Base-by-base conservation (phyloP, 2,113 vertebrate genomes). In the Turdus rufiventris region DNA sequence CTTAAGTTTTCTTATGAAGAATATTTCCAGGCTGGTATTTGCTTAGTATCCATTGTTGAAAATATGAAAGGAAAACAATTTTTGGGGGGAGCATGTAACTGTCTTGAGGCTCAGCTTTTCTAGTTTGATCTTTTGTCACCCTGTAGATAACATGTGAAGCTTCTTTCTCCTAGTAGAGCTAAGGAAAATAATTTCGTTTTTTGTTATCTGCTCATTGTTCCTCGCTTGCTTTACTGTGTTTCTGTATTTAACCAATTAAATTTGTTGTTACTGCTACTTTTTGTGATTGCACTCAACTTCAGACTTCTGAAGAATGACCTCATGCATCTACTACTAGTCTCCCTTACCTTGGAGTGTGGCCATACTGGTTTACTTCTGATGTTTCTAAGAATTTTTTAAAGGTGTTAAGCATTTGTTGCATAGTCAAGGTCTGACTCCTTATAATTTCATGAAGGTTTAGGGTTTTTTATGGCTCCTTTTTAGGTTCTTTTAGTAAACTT, bases 71-170 rank as follows among this genome's bases (percentile, higher is more conserved):
- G 12, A 93, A n/a, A 48, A 43, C 11, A 38, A 1, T 12, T 29
- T n/a, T 16, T 28, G 29, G 0, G 2, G 6, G 8, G 5, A 29
- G 2, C 26, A 2, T 67, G 4, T 73, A 70, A 43, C 26, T 42
- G 3, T 68, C n/a, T 85, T 14, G 25, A 40, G 53, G 21, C 14
- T 88, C 42, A 70, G 33, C 26, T 93, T 80, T 76, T 85, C 26
- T 57, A 43, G 31, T 66, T 82, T 74, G 36, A 29, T 88, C 50
- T 33, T 56, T 7, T 72, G 23, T 56, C 14, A 36, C 26, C 5
- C 23, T 65, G 17, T 36, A 91, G 61, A 53, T 14, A 36, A 42
- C 29, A 63, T 50, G 36, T 11, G 31, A 82, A 57, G 20, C 4
- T 38, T 56, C 31, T 78, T 88, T 88, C 29, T 84, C 12, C 10